phyloP scores from a whole-genome alignment of 2,797 vertebrate genomes.

The Enteromius unitaeniatus region DNA sequence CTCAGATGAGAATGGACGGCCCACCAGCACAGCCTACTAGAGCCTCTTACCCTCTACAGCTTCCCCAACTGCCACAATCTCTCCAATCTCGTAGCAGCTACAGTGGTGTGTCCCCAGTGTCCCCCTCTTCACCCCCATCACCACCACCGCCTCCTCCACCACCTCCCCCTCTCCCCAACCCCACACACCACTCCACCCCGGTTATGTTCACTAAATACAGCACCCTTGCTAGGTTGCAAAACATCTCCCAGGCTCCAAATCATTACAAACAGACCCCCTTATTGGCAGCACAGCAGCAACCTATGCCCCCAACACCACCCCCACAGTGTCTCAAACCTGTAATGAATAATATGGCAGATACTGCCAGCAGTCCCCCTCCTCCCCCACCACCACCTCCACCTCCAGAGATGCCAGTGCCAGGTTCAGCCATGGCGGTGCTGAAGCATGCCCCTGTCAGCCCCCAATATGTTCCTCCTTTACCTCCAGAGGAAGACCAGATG shows the following conservation, averaged over 20 bases:
- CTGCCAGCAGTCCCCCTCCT: conserved; percentile 71
- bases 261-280: conserved; percentile 67
- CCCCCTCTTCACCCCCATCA: conserved; percentile 68
- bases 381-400: conserved; percentile 80
- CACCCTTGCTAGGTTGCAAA: conserved; percentile 88
- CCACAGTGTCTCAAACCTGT: conserved; percentile 74
- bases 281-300: conserved; percentile 50
- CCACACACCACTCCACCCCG: conserved; percentile 71
- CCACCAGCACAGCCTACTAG: conserved; percentile 79
- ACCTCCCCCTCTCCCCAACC: conserved; percentile 62
- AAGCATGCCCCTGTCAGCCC: conserved; percentile 79
- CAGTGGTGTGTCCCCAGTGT: conserved; percentile 76
- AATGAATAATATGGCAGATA: conserved; percentile 74
- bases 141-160: conserved; percentile 70
- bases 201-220: conserved; percentile 89
- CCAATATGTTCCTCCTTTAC: conserved; percentile 76
- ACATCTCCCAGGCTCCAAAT: conserved; percentile 74
- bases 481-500: conserved; percentile 59
- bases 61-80: conserved; percentile 70
- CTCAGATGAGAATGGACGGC: conserved; percentile 79
- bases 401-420: conserved; percentile 76
- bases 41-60: conserved; percentile 77
- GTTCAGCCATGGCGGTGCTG: conserved; percentile 85
- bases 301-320: conserved; percentile 53
- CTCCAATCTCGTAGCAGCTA: conserved; percentile 79